Conservation (phyloP, 1,140 invertebrate genomes). For the Octopus bimaculoides region DNA sequence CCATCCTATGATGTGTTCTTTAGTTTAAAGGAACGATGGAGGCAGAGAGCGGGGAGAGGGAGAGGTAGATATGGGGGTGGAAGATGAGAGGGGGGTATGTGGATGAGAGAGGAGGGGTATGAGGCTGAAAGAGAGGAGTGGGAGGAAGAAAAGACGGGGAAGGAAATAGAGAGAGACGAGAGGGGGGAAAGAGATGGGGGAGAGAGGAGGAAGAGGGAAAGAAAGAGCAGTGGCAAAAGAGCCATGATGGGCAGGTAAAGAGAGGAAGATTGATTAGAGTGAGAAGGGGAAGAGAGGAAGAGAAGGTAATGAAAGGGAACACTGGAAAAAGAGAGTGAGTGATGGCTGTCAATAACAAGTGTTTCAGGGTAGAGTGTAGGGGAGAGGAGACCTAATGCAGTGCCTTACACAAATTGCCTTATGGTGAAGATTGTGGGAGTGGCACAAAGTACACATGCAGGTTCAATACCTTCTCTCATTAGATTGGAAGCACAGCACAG, state of each 20-base stretch:
- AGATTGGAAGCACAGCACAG: no score
- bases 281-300: neutral
- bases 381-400: no score
- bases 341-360: no score
- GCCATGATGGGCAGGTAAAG: neutral
- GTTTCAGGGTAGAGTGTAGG: no score
- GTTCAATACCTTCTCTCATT: no score
- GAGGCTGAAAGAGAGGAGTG: neutral
- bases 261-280: neutral
- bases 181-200: neutral
- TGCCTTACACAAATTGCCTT: no score
- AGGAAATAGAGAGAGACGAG: neutral
- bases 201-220: neutral
- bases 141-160: neutral
- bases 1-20: no score
- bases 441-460: no score
- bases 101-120: neutral
- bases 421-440: no score
- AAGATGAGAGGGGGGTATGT: neutral
- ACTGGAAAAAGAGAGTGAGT: no score
- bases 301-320: constrained; percentile 11
- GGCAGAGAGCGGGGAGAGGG: neutral
- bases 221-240: neutral
- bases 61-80: constrained; percentile 39
- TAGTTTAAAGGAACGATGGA: no score